Evolutionary conservation across 1,140 invertebrate genomes (phyloP).

Genomic region (Nasonia vitripennis): DNA sequence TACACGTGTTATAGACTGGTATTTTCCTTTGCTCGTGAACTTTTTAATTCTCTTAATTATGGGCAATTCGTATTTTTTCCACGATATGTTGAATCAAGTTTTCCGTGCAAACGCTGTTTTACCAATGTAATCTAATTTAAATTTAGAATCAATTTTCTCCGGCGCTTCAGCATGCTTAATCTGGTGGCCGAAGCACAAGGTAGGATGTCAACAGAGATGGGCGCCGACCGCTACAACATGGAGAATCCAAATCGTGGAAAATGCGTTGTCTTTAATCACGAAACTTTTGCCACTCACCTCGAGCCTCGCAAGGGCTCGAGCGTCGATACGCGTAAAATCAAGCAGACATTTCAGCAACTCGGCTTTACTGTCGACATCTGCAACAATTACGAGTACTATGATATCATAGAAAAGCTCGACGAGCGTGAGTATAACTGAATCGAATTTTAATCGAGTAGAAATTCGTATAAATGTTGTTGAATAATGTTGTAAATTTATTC

Average conservation of each 20-base stretch:
- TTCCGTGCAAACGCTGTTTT: too few relatives aligned
- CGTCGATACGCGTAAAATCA: constrained; percentile 62
- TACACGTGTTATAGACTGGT: too few relatives aligned
- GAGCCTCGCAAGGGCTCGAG: constrained; percentile 61
- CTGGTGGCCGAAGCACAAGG: constrained; percentile 29
- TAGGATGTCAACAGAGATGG: constrained; percentile 62
- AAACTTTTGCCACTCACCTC: constrained; percentile 73
- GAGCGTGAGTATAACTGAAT: constrained; percentile 56
- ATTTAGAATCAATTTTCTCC: background rate
- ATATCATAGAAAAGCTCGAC: constrained; percentile 61
- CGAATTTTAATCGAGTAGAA: background rate
- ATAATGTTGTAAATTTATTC: background rate
- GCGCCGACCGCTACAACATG: constrained; percentile 80
- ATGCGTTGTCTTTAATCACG: constrained; percentile 87
- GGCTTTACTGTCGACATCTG: constrained; percentile 64
- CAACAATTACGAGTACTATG: constrained; percentile 58
- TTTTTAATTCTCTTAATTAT: too few relatives aligned
- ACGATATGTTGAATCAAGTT: too few relatives aligned
- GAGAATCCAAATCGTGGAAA: constrained; percentile 79
- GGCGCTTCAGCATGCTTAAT: too few relatives aligned
- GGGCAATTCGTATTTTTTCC: too few relatives aligned
- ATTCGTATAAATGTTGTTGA: background rate
- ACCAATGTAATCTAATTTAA: too few relatives aligned
- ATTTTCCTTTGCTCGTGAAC: too few relatives aligned
- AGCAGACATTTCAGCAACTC: constrained; percentile 62